Conservation (phyloP, 2,797 vertebrate genomes). For the Amphiprion clarkii region DNA sequence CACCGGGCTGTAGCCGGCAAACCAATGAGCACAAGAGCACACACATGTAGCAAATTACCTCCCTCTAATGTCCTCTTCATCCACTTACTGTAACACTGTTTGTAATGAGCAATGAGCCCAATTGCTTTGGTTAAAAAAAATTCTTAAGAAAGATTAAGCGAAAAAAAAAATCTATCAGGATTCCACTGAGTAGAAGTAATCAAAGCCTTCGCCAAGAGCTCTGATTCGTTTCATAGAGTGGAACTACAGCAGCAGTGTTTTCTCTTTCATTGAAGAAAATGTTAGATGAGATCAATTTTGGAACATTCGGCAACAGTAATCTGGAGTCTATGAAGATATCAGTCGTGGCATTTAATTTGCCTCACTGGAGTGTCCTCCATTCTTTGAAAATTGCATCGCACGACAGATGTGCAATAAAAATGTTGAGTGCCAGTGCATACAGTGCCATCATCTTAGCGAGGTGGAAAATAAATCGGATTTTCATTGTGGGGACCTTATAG, state of each 20-base stretch:
- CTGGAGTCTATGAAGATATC: slow-evolving; percentile 2
- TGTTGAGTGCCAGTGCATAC: too few species aligned
- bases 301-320: slow-evolving; percentile 1
- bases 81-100: slow-evolving; percentile 9
- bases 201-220: slow-evolving; percentile 6
- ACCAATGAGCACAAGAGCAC: neutral
- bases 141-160: slow-evolving; percentile 17
- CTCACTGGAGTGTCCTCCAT: neutral
- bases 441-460: too few species aligned
- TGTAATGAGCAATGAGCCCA: slow-evolving; percentile 28
- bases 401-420: neutral
- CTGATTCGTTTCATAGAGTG: slow-evolving; percentile 10
- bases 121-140: neutral
- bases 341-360: slow-evolving; percentile 1
- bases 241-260: slow-evolving; percentile 9
- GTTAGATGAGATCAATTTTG: slow-evolving; percentile 18
- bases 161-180: slow-evolving; percentile 35
- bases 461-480: too few species aligned
- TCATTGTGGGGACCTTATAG: too few species aligned
- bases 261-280: slow-evolving; percentile 6
- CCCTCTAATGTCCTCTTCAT: slow-evolving; percentile 15
- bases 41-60: slow-evolving; percentile 20
- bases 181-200: slow-evolving; percentile 21
- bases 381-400: neutral
- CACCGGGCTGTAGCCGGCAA: neutral